Percentiles rank a stretch among this genome's conserved stretches.
These are phyloP conservation scores for Rhopalosiphum padi DNA, from an alignment of 1,140 invertebrate genomes.

Conservation along the genomic window DNA sequence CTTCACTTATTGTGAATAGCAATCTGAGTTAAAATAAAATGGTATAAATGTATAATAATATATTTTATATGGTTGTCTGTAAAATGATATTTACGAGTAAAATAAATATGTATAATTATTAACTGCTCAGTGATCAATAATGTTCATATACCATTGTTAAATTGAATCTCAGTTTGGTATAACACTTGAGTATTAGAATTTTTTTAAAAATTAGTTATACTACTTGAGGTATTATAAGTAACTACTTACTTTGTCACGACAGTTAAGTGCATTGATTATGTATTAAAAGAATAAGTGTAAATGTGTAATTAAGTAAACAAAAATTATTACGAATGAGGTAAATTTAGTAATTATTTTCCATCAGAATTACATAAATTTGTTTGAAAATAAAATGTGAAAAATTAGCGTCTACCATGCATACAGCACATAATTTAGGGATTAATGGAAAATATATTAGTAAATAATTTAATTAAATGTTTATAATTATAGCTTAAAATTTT, in stretches of 20 bases:
- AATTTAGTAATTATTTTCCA: neutral
- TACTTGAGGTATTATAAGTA: no score
- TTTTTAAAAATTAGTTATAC: neutral
- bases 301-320: neutral
- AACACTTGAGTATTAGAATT: neutral
- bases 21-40: neutral
- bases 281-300: neutral
- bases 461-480: neutral
- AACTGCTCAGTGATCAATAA: neutral
- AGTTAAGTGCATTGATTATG: neutral
- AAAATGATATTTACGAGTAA: neutral
- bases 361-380: neutral
- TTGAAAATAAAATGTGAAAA: neutral
- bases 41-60: neutral
- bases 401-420: neutral
- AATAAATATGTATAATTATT: neutral
- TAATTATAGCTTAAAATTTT: no score
- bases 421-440: neutral
- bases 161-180: neutral
- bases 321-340: neutral
- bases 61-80: neutral
- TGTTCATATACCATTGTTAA: neutral
- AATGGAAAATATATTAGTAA: neutral
- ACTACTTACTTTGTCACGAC: neutral
- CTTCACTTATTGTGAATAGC: neutral